phyloP scores from a whole-genome alignment of 1,140 invertebrate species.

The Drosophila neocordata region DNA sequence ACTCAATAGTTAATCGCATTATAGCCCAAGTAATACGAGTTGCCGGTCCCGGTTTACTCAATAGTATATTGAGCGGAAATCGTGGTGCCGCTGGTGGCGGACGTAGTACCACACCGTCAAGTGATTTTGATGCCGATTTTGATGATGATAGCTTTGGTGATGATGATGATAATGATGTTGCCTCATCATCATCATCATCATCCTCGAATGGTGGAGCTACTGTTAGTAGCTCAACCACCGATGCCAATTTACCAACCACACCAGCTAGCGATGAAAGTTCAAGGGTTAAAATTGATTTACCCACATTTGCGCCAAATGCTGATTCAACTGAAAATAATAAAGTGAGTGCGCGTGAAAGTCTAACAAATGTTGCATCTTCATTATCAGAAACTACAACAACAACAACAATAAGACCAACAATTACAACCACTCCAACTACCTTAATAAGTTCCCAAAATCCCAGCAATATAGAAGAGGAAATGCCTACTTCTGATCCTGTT shows the following conservation, averaged over 20 bases:
- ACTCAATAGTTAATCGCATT: constrained; percentile 89
- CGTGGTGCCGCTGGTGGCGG: constrained; percentile 52
- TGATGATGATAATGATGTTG: constrained; percentile 57
- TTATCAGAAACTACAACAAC: constrained; percentile 34
- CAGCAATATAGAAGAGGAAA: constrained; percentile 19
- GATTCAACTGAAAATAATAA: constrained; percentile 35
- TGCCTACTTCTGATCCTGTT: background rate
- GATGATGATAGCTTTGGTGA: constrained; percentile 63
- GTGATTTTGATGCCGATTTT: constrained; percentile 71
- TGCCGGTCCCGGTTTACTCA: constrained; percentile 87
- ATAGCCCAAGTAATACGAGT: constrained; percentile 87
- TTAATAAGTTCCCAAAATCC: constrained; percentile 19
- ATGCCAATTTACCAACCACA: constrained; percentile 28
- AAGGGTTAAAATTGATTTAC: constrained; percentile 83
- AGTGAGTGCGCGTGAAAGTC: constrained; percentile 69
- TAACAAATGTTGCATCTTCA: constrained; percentile 40
- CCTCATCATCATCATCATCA: constrained; percentile 13
- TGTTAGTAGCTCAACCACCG: constrained; percentile 49
- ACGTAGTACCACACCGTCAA: constrained; percentile 51
- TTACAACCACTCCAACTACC: constrained; percentile 28
- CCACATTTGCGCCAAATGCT: constrained; percentile 82
- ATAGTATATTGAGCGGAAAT: constrained; percentile 67
- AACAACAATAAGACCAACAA: constrained; percentile 29
- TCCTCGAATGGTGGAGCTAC: constrained; percentile 14
- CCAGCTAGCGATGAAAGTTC: constrained; percentile 35